These are phyloP conservation scores for Phalloptychus januarius DNA, from an alignment of 2,797 vertebrate species.

Conservation along the genomic window DNA sequence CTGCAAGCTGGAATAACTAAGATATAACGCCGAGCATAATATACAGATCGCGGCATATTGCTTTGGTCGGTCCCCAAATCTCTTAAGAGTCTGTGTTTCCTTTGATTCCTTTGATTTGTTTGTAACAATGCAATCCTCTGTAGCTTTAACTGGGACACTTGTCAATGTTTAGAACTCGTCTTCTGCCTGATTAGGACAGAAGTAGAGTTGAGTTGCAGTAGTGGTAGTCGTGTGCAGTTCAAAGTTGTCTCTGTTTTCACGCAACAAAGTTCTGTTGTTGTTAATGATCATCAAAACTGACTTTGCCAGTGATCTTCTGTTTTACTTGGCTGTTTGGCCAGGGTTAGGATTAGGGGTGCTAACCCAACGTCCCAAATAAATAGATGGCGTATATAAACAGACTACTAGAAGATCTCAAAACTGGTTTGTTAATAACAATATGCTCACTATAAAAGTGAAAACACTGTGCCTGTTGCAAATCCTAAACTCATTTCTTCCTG, in stretches of 20 bases:
- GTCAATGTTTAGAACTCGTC: constrained; percentile 12
- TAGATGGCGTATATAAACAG: not conserved
- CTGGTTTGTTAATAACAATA: not conserved
- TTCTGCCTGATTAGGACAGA: not conserved
- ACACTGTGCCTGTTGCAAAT: constrained; percentile 69
- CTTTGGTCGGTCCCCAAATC: constrained; percentile 32
- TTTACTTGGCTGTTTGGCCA: not conserved
- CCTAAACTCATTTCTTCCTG: constrained; percentile 77
- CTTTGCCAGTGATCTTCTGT: not conserved
- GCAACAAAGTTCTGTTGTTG: not conserved
- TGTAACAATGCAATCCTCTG: constrained; percentile 8
- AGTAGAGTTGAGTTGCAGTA: not conserved
- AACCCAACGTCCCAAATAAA: not conserved
- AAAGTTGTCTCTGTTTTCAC: not conserved
- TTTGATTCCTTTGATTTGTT: constrained; percentile 42
- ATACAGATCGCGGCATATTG: constrained; percentile 41
- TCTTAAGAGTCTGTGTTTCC: constrained; percentile 25
- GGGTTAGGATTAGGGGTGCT: no score
- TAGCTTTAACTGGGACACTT: constrained; percentile 21
- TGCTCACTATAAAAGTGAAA: constrained; percentile 29
- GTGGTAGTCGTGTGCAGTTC: not conserved
- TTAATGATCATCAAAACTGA: not conserved
- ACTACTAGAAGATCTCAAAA: not conserved
- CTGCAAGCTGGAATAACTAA: constrained; percentile 45
- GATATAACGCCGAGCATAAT: constrained; percentile 34